These are phyloP conservation scores for Brachynemurus nebulosus DNA, from an alignment of 2,888 invertebrate genomes.

Conservation along the genomic window DNA sequence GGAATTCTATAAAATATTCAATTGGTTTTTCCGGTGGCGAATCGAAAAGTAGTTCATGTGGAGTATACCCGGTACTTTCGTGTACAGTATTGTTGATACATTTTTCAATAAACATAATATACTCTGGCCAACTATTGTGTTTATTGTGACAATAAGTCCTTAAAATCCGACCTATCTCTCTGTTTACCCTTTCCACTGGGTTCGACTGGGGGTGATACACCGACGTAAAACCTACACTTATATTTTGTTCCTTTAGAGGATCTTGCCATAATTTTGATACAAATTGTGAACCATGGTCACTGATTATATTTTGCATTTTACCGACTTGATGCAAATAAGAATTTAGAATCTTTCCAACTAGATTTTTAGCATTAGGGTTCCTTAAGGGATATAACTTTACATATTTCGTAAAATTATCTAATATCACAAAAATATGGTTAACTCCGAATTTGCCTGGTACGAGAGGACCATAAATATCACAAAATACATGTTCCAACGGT, in stretches of 20 bases:
- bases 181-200: background rate
- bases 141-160: background rate
- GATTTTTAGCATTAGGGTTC: background rate
- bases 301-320: background rate
- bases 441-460: background rate
- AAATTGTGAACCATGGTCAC: background rate
- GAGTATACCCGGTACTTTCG: background rate
- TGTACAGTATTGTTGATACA: background rate
- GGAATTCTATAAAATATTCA: background rate
- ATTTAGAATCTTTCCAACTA: background rate
- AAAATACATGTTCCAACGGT: background rate
- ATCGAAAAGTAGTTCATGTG: background rate
- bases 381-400: background rate
- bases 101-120: background rate
- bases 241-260: background rate
- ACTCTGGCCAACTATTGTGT: background rate
- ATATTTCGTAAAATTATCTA: constrained; percentile 1
- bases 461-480: background rate
- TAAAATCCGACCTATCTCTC: background rate
- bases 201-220: background rate
- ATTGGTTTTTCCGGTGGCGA: background rate
- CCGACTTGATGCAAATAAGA: background rate
- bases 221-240: background rate
- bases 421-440: background rate
- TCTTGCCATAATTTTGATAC: background rate